A percentile compares a stretch with the other conserved stretches of the same genome.
These are phyloP conservation scores for Albula glossodonta DNA, from an alignment of 2,113 vertebrate species.

Conservation along the genomic window DNA sequence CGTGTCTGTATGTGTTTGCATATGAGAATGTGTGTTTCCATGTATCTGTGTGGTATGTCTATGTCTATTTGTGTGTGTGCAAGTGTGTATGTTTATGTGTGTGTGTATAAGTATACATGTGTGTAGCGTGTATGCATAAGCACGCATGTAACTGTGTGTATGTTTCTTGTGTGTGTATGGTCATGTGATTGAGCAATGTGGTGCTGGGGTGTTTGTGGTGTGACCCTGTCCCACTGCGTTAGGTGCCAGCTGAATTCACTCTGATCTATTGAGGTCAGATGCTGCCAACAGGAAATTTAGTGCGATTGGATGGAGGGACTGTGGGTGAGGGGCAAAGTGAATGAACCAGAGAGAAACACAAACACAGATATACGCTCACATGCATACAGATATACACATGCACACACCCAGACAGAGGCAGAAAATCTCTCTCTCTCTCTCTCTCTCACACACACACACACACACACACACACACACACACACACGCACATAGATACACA, in stretches of 20 bases:
- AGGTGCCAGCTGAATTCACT: constrained; percentile 55
- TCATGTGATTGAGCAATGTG: not conserved
- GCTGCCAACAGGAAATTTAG: constrained; percentile 48
- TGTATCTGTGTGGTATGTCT: not conserved
- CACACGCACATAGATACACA: not conserved
- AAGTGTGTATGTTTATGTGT: constrained; percentile 16
- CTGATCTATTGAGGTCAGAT: constrained; percentile 71
- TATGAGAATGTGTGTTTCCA: not conserved
- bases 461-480: constrained; percentile 8
- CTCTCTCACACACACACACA: not conserved
- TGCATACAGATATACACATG: constrained; percentile 15
- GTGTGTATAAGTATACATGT: constrained; percentile 20
- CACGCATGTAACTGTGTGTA: not conserved
- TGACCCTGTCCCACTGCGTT: constrained; percentile 21
- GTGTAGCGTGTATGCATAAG: not conserved
- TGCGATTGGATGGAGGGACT: constrained; percentile 40
- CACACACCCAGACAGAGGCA: not conserved
- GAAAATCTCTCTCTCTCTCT: too few species aligned
- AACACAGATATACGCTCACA: not conserved
- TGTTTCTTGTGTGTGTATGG: not conserved
- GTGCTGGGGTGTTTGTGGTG: not conserved
- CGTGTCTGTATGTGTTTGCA: constrained; percentile 16
- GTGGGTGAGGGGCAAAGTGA: constrained; percentile 24
- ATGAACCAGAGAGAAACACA: not conserved
- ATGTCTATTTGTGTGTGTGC: not conserved